Percentiles rank a stretch among this genome's conserved stretches.
phyloP scores from a whole-genome alignment of 1,140 invertebrate genomes.

The Papilio glaucus region DNA sequence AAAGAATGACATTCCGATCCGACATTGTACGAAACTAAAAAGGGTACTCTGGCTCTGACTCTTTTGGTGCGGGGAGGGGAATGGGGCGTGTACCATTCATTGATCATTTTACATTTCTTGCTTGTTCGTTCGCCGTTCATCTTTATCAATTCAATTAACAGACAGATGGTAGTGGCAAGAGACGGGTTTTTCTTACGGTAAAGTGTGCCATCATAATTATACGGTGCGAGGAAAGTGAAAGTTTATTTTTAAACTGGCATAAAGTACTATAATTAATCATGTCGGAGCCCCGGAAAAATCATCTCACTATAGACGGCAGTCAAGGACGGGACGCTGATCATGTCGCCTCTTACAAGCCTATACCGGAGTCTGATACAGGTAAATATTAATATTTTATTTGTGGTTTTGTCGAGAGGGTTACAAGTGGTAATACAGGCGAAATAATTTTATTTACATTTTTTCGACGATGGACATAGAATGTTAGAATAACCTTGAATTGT shows the following conservation, averaged over 20 bases:
- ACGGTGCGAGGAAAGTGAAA: constrained; percentile 50
- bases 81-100: constrained; percentile 16
- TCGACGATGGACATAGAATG: neutral
- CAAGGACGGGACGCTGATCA: constrained; percentile 74
- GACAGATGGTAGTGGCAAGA: constrained; percentile 49
- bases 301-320: constrained; percentile 76
- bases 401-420: neutral
- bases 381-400: constrained; percentile 49
- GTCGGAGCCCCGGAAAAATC: constrained; percentile 77
- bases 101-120: neutral
- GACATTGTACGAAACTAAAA: too few relatives aligned
- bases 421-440: neutral
- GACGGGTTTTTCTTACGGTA: constrained; percentile 37
- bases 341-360: constrained; percentile 84
- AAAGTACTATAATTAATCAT: constrained; percentile 58
- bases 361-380: constrained; percentile 85
- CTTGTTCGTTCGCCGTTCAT: constrained; percentile 26
- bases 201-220: constrained; percentile 46
- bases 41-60: too few relatives aligned
- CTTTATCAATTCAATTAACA: constrained; percentile 43
- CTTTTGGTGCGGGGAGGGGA: neutral
- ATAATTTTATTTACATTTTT: too few relatives aligned
- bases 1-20: neutral
- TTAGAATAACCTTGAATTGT: constrained; percentile 35
- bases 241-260: constrained; percentile 45